Evolutionary conservation across 2,888 invertebrate genomes (phyloP).

Genomic region (Drosophila pegasa): DNA sequence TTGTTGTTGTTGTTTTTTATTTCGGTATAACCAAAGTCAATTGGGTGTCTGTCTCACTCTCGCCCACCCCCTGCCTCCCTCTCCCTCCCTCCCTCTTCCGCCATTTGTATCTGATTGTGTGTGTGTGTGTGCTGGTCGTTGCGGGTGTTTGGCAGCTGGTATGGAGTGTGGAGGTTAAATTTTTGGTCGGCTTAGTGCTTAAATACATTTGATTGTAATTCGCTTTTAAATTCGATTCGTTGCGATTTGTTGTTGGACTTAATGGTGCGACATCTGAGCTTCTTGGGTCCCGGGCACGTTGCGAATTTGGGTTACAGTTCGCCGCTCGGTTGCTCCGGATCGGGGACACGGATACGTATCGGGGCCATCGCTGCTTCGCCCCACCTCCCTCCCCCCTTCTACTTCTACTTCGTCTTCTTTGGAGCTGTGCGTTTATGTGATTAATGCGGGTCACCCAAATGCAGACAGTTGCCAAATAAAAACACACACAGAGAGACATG

Average conservation of each 20-base stretch:
- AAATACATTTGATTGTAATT: slow-evolving; percentile 80
- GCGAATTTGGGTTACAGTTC: slow-evolving; percentile 11
- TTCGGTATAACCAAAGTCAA: slow-evolving; percentile 60
- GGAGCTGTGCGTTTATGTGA: slow-evolving; percentile 49
- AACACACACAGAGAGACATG: background rate
- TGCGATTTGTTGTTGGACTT: slow-evolving; percentile 78
- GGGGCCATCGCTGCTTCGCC: slow-evolving; percentile 8
- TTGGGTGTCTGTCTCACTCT: slow-evolving; percentile 51
- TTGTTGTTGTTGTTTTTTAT: slow-evolving; percentile 31
- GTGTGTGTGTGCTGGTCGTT: slow-evolving; percentile 9
- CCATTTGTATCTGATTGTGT: slow-evolving; percentile 24
- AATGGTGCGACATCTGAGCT: slow-evolving; percentile 79
- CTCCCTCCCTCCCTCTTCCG: slow-evolving; percentile 4
- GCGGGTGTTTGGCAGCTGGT: slow-evolving; percentile 24
- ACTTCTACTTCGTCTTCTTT: too few relatives aligned
- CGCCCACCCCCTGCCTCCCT: slow-evolving; percentile 9
- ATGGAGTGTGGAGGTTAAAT: slow-evolving; percentile 49
- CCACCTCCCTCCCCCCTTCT: too few relatives aligned
- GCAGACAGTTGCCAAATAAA: slow-evolving; percentile 31
- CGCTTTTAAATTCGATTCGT: slow-evolving; percentile 79
- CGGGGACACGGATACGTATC: slow-evolving; percentile 8
- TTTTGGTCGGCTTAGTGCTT: slow-evolving; percentile 74
- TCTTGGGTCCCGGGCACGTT: slow-evolving; percentile 12
- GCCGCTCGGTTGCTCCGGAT: background rate
- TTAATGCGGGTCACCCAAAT: slow-evolving; percentile 69